A percentile compares a stretch with the other conserved stretches of the same genome.
phyloP scores from a whole-genome alignment of 2,113 vertebrate species.

The Xenopus tropicalis region UCB_Xtro_10.0 CM004451.2:14877001-14877500 shows the following conservation, averaged over 20 bases:
- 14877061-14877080: constrained; percentile 95
- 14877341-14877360: too few species aligned
- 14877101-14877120: constrained; percentile 82
- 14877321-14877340: neutral
- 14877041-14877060: constrained; percentile 91
- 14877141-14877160: constrained; percentile 74
- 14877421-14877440: too few species aligned
- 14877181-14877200: constrained; percentile 82
- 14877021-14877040: constrained; percentile 85
- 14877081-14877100: constrained; percentile 83
- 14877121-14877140: constrained; percentile 64
- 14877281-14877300: constrained; percentile 16
- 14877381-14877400: too few species aligned
- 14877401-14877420: too few species aligned
- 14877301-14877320: constrained; percentile 9
- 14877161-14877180: constrained; percentile 85
- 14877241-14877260: neutral
- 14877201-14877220: constrained; percentile 63
- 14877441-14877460: too few species aligned
- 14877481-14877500: too few species aligned
- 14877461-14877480: too few species aligned
- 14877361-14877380: too few species aligned
- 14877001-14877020: constrained; percentile 78
- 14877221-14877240: neutral
- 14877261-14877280: neutral